Conservation (phyloP, 1,140 invertebrate genomes). For the Conus betulinus region DNA sequence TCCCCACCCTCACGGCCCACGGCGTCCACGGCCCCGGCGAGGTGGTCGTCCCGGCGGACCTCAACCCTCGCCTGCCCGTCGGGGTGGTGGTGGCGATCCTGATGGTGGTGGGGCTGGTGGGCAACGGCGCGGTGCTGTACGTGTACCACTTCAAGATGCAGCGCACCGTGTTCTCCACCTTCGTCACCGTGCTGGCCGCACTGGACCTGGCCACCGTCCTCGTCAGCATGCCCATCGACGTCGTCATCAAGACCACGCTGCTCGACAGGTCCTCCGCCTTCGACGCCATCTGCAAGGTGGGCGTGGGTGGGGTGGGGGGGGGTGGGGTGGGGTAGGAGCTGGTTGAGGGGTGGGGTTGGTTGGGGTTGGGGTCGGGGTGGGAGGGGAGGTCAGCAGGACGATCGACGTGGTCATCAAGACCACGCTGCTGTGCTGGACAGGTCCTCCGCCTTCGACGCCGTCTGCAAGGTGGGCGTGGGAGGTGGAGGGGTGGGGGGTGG, state of each 20-base stretch:
- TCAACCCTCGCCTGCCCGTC: slow-evolving; percentile 42
- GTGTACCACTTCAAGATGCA: slow-evolving; percentile 39
- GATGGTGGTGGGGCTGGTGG: slow-evolving; percentile 32
- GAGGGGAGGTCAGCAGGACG: too few species aligned
- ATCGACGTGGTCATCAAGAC: too few species aligned
- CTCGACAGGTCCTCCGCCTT: neutral
- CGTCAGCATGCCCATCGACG: slow-evolving; percentile 41
- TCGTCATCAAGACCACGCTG: slow-evolving; percentile 39
- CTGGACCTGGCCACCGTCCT: slow-evolving; percentile 43
- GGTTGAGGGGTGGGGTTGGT: too few species aligned
- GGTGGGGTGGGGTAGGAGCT: too few species aligned
- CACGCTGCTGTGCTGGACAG: too few species aligned
- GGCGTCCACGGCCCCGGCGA: too few species aligned
- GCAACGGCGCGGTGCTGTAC: slow-evolving; percentile 44
- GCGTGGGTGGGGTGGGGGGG: too few species aligned
- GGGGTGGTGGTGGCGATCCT: slow-evolving; percentile 38
- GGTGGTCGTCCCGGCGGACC: neutral
- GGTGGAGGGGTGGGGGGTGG: too few species aligned
- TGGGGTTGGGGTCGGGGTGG: too few species aligned
- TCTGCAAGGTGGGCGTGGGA: too few species aligned
- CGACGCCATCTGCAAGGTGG: neutral
- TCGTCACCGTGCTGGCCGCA: slow-evolving; percentile 40
- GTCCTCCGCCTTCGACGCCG: too few species aligned
- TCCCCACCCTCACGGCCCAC: too few species aligned
- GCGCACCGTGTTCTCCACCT: slow-evolving; percentile 42